Conservation (phyloP, 2,113 vertebrate species). For the Cervus canadensis region DNA sequence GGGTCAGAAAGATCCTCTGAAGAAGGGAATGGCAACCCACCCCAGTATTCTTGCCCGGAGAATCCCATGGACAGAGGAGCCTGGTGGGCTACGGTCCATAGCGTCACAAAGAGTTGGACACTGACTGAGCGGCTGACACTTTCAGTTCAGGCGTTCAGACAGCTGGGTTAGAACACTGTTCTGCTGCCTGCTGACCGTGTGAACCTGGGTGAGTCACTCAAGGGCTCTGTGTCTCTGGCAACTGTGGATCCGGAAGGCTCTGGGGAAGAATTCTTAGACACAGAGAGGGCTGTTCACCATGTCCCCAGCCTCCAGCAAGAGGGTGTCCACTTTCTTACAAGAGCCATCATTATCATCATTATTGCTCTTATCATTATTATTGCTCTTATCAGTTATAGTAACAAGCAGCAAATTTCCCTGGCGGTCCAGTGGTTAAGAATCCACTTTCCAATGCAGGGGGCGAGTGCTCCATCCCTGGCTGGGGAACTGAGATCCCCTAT, state of each 20-base stretch:
- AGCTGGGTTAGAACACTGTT: not conserved
- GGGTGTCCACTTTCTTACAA: not conserved
- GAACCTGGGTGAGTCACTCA: not conserved
- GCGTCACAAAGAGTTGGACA: not conserved
- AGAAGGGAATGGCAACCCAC: not conserved
- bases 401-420: not conserved
- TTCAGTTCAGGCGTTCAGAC: not conserved
- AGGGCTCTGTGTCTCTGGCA: not conserved
- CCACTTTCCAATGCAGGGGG: not conserved
- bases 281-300: not conserved
- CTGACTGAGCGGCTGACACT: fast-evolving
- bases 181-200: not conserved
- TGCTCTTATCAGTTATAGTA: not conserved
- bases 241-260: not conserved
- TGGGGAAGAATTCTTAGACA: not conserved
- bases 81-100: not conserved
- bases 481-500: not conserved
- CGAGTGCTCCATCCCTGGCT: not conserved
- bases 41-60: not conserved
- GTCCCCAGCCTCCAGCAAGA: not conserved
- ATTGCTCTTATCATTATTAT: not conserved
- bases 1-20: not conserved
- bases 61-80: not conserved
- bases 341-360: not conserved
- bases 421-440: not conserved